Evolutionary conservation across 92 coral and sea anemone species (phyloP), one percentile per base, ranked within the genome.

Genomic region (Epizoanthus illoricatus): DNA sequence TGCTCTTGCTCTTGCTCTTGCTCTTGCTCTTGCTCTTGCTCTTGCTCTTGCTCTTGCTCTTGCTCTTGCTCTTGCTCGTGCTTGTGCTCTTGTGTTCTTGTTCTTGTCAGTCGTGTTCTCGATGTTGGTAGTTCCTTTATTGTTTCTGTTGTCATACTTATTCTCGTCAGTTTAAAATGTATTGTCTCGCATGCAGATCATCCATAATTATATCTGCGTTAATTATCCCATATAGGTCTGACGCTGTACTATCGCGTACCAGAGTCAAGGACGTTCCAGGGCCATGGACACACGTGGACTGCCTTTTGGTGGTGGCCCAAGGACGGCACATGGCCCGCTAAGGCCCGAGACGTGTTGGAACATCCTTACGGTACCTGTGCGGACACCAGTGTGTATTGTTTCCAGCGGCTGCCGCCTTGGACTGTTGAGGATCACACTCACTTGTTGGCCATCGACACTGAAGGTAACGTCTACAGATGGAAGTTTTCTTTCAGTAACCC

Each of bases 281-380:
- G 39, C 64, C 86, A 81, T 74, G 92, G 89, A 1, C 69, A 73
- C 28, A 87, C 65, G 1, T 91, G 94, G 94, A 87, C 82, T 39
- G 89, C 85, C 33, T 91, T 91, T 64, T 91, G 94, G 94, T 91
- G 94, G 94, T 91, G 91, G 85, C 87, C 91, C n/a, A 81, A 85
- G 17, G 94, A 91, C 17, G 90, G 84, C 21, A 33, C 80, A 17
- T 88, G 92, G 94, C 91, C 94, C 52, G 43, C 56, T 24, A 59
- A 21, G 28, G 87, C 65, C 21, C 59, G 40, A 11, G 94, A 91
- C 74, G 94, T 91, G 15, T 84, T 91, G 12, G 86, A 84, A 40
- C 79, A 91, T 73, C 94, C 94, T 2, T 91, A 89, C 42, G 92
- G 94, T 58, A 89, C 88, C 17, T 91, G 94, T 59, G 54, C 83